Evolutionary conservation across 1,140 invertebrate genomes (phyloP).

Genomic region (Sitodiplosis mosellana): DNA sequence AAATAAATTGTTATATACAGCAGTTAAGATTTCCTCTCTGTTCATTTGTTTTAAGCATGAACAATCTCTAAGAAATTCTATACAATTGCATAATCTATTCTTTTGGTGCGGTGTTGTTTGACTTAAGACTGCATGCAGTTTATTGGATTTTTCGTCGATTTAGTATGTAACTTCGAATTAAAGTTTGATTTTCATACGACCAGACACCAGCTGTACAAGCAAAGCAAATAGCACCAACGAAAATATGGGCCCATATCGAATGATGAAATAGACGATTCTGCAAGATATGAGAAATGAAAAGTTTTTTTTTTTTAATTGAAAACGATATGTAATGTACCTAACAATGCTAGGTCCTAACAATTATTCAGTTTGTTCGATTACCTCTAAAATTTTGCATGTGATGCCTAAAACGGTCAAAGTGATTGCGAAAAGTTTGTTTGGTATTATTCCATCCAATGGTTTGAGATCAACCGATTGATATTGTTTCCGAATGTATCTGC

Average conservation of each 20-base stretch:
- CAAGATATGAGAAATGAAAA: conserved; percentile 7
- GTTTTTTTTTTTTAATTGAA: too few species aligned
- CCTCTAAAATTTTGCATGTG: conserved; percentile 45
- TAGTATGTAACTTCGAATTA: conserved; percentile 29
- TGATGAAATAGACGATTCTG: conserved; percentile 33
- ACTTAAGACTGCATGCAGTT: too few species aligned
- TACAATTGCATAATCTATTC: too few species aligned
- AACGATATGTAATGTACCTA: conserved; percentile 4
- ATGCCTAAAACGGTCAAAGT: conserved; percentile 39
- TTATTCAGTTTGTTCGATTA: too few species aligned
- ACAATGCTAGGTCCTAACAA: too few species aligned
- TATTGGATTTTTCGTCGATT: too few species aligned
- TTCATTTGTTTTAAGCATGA: too few species aligned
- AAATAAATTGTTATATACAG: too few species aligned
- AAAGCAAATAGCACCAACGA: conserved; percentile 39
- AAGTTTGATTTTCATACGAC: conserved; percentile 45
- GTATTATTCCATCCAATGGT: conserved; percentile 48
- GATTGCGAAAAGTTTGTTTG: conserved; percentile 42
- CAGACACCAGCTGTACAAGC: conserved; percentile 32
- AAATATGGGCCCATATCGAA: conserved; percentile 39
- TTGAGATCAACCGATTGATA: conserved; percentile 40
- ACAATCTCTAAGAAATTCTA: too few species aligned
- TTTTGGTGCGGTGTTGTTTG: too few species aligned
- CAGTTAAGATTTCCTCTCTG: too few species aligned
- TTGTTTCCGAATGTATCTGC: conserved; percentile 47